Conservation (phyloP, 1,140 invertebrate species). For the Doryteuthis pealeii region DNA sequence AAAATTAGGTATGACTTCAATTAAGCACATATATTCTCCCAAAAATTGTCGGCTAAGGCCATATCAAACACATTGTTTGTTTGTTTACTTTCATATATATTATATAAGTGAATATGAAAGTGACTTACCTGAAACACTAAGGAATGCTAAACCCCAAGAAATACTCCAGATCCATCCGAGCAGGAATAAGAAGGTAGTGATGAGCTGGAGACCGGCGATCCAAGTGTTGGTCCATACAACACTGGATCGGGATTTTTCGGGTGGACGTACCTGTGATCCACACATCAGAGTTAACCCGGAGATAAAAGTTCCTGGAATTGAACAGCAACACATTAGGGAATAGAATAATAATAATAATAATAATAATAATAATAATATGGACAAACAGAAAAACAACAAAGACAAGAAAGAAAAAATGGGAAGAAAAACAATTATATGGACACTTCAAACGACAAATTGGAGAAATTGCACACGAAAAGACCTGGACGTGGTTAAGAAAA, state of each 20-base stretch:
- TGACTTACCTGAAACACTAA: slow-evolving; percentile 59
- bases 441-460: no score
- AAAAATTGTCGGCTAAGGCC: no score
- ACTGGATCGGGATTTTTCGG: slow-evolving; percentile 32
- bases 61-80: no score
- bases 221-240: slow-evolving; percentile 50
- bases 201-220: slow-evolving; percentile 60
- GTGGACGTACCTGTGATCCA: slow-evolving; percentile 40
- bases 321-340: slow-evolving; percentile 11
- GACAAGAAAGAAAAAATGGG: no score
- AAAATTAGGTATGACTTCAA: no score
- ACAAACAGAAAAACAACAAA: no score
- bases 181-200: slow-evolving; percentile 60
- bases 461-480: no score
- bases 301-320: slow-evolving; percentile 50
- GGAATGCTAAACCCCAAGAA: slow-evolving; percentile 62
- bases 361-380: no score
- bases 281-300: slow-evolving; percentile 50
- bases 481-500: no score
- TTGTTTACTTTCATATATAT: no score
- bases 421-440: no score
- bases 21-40: no score
- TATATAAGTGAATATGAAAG: slow-evolving; percentile 9
- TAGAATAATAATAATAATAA: slow-evolving; percentile 5
- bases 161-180: slow-evolving; percentile 66